A percentile compares a stretch with the other conserved stretches of the same genome.
Evolutionary conservation across 2,113 vertebrate species (phyloP).

Genomic region (Agelaius tricolor): DNA sequence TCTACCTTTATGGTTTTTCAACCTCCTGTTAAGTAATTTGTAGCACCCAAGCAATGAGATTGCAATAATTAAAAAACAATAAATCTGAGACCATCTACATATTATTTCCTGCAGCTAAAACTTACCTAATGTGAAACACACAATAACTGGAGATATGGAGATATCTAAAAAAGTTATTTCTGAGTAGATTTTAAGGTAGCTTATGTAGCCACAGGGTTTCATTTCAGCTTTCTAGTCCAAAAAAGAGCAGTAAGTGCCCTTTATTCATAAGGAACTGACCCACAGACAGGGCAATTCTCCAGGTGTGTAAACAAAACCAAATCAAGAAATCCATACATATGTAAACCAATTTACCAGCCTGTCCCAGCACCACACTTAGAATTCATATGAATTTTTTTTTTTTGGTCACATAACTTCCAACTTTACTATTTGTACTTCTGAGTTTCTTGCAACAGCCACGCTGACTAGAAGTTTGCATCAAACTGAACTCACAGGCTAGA

Average conservation of each 20-base stretch:
- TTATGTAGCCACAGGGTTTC: neutral
- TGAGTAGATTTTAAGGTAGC: neutral
- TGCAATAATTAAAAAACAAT: neutral
- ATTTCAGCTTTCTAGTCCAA: neutral
- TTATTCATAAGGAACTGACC: neutral
- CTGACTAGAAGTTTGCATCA: neutral
- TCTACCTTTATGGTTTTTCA: neutral
- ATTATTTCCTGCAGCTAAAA: neutral
- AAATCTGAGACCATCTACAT: neutral
- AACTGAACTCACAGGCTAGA: neutral
- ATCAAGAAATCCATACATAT: neutral
- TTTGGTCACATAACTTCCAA: neutral
- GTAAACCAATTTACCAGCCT: neutral
- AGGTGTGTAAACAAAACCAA: slow-evolving; percentile 6
- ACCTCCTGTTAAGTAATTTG: neutral
- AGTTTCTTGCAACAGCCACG: neutral
- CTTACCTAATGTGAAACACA: neutral
- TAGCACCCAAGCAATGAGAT: neutral
- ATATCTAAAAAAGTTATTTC: neutral
- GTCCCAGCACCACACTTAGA: neutral
- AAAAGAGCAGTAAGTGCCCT: neutral
- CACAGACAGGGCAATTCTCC: neutral
- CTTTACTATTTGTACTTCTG: neutral
- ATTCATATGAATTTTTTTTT: neutral
- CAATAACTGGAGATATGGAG: neutral